Conservation (phyloP, 2,888 invertebrate species). For the Malthinus seriepunctatus region DNA sequence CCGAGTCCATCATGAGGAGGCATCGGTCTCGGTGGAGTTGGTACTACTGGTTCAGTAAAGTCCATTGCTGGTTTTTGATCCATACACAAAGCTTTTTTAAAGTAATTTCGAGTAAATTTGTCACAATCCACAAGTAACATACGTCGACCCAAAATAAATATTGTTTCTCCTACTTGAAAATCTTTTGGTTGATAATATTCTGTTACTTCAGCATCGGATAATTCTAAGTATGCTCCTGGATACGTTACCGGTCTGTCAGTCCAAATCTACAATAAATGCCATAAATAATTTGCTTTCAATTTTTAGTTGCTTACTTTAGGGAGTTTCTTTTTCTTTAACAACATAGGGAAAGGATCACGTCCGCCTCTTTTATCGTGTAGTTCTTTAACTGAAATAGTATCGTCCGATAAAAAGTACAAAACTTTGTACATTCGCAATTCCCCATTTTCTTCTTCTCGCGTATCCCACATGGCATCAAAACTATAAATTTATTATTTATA, state of each 20-base stretch:
- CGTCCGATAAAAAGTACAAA: constrained; percentile 79
- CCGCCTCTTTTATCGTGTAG: constrained; percentile 72
- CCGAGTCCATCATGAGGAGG: constrained; percentile 78
- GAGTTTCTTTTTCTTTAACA: constrained; percentile 75
- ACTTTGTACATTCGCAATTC: constrained; percentile 69
- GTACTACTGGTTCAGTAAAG: constrained; percentile 39
- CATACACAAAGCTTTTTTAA: constrained; percentile 52
- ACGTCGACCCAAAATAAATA: constrained; percentile 69
- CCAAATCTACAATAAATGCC: constrained; percentile 42
- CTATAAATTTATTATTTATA: constrained; percentile 45
- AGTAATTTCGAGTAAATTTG: constrained; percentile 77
- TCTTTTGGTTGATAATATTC: constrained; percentile 81
- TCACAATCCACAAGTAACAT: constrained; percentile 83
- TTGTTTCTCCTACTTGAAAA: constrained; percentile 72
- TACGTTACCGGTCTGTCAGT: constrained; percentile 59
- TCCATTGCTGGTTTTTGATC: constrained; percentile 53
- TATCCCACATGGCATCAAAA: constrained; percentile 72
- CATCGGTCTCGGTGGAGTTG: constrained; percentile 44
- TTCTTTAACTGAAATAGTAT: constrained; percentile 78
- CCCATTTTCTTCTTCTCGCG: constrained; percentile 62
- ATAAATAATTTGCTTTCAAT: constrained; percentile 1
- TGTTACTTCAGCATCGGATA: constrained; percentile 69
- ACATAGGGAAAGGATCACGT: constrained; percentile 74
- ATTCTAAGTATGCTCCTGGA: constrained; percentile 70
- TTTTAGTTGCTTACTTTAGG: constrained; percentile 59